Percentiles rank a stretch among this genome's conserved stretches.
Conservation (phyloP, 1,140 invertebrate genomes). For the Drosophila virilis region DNA sequence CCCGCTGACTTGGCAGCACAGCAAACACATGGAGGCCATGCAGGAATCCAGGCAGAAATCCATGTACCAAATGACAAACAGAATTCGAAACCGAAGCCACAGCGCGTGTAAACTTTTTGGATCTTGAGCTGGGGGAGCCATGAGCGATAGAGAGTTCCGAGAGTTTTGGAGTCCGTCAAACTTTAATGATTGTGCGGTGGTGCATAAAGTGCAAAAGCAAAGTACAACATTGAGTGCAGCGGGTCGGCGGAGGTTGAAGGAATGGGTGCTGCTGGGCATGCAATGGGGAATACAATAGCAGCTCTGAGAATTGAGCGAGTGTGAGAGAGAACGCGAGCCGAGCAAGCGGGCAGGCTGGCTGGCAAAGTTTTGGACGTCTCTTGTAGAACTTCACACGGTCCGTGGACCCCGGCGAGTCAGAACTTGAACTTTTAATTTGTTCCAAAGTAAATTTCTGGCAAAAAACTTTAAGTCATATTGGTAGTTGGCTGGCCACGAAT, state of each 20-base stretch:
- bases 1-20: constrained; percentile 31
- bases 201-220: constrained; percentile 69
- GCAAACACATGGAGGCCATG: constrained; percentile 32
- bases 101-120: constrained; percentile 58
- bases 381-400: constrained; percentile 73
- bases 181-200: constrained; percentile 77
- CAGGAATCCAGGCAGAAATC: constrained; percentile 6
- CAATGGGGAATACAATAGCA: constrained; percentile 29
- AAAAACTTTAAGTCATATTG: constrained; percentile 65
- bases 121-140: constrained; percentile 5
- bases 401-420: constrained; percentile 51
- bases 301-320: constrained; percentile 23
- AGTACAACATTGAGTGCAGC: constrained; percentile 69
- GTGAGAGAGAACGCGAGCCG: constrained; percentile 3
- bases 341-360: constrained; percentile 7
- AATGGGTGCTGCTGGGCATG: background rate
- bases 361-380: constrained; percentile 58
- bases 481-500: constrained; percentile 37
- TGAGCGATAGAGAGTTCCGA: constrained; percentile 8
- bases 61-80: constrained; percentile 58
- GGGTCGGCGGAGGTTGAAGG: background rate
- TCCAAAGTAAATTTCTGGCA: constrained; percentile 69
- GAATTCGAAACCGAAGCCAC: constrained; percentile 34
- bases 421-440: constrained; percentile 76
- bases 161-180: constrained; percentile 58